Evolutionary conservation across 2,797 vertebrate species (phyloP).

Genomic region (Poeciliopsis presidionis): DNA sequence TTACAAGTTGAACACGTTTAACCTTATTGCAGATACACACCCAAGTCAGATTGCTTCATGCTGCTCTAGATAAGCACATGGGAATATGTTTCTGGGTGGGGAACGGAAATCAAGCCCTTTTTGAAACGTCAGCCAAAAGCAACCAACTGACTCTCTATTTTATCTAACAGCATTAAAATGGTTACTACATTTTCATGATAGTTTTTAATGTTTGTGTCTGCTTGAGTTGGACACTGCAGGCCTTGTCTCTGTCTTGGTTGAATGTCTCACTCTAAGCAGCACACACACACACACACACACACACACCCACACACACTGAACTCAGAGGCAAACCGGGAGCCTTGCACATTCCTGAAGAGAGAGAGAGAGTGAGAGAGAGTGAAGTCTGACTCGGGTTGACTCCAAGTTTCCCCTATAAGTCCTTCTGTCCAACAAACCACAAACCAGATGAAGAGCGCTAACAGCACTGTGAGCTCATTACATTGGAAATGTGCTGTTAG

Average conservation of each 20-base stretch:
- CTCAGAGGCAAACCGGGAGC: slow-evolving; percentile 40
- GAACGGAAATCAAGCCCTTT: slow-evolving; percentile 17
- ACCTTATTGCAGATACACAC: slow-evolving; percentile 49
- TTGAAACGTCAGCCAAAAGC: neutral
- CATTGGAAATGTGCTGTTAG: neutral
- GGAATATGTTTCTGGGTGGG: slow-evolving; percentile 48
- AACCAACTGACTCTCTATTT: neutral
- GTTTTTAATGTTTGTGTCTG: slow-evolving; percentile 9
- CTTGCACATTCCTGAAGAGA: slow-evolving; percentile 69
- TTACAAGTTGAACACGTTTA: slow-evolving; percentile 1
- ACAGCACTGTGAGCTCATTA: neutral
- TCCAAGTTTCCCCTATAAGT: slow-evolving; percentile 49
- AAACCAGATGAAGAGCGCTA: neutral
- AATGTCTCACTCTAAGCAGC: slow-evolving; percentile 40
- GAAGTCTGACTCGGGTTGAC: slow-evolving; percentile 20
- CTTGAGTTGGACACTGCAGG: slow-evolving; percentile 35
- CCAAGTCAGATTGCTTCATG: slow-evolving; percentile 40
- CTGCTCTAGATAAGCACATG: slow-evolving; percentile 44
- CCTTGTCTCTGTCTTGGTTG: slow-evolving; percentile 42
- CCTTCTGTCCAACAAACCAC: slow-evolving; percentile 21
- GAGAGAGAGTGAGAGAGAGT: slow-evolving; percentile 26
- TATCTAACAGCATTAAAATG: neutral
- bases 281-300: slow-evolving; percentile 15
- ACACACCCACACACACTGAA: neutral
- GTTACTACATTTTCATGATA: neutral